Conservation (phyloP, 2,888 invertebrate species). For the Amphipyra berbera region DNA sequence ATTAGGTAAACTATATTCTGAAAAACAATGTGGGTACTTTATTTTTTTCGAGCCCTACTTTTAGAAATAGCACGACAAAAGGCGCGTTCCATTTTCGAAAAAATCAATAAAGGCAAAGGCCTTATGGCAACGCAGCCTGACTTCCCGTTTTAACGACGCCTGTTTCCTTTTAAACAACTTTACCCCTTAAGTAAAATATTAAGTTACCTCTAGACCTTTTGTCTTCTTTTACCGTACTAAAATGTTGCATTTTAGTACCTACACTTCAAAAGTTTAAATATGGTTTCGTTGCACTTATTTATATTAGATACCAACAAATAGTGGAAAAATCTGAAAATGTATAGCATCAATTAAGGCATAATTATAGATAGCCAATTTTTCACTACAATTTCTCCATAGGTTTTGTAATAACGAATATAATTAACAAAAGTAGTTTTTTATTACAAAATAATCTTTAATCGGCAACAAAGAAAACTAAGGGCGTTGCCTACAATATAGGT, state of each 20-base stretch:
- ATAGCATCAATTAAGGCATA: no score
- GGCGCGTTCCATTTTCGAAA: constrained; percentile 41
- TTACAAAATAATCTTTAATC: constrained; percentile 15
- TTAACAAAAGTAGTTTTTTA: constrained; percentile 9
- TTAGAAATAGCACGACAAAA: neutral
- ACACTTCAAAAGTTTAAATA: no score
- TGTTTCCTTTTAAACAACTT: constrained; percentile 52
- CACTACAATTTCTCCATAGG: neutral
- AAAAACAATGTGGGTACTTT: no score
- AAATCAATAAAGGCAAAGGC: constrained; percentile 52
- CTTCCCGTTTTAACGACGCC: constrained; percentile 50
- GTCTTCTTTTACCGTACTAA: neutral
- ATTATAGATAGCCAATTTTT: no score
- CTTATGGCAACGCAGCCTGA: constrained; percentile 60
- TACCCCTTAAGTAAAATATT: constrained; percentile 56
- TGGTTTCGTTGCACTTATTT: no score
- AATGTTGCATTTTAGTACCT: no score
- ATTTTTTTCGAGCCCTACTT: no score
- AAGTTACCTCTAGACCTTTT: constrained; percentile 27
- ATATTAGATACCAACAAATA: no score
- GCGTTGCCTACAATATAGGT: constrained; percentile 61
- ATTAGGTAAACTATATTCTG: no score
- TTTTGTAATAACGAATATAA: neutral
- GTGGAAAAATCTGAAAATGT: neutral
- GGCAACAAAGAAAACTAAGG: constrained; percentile 45